Evolutionary conservation across 2,888 invertebrate genomes (phyloP), one percentile per base, ranked within the genome.

Genomic region (Pseudanteris insignis): DNA sequence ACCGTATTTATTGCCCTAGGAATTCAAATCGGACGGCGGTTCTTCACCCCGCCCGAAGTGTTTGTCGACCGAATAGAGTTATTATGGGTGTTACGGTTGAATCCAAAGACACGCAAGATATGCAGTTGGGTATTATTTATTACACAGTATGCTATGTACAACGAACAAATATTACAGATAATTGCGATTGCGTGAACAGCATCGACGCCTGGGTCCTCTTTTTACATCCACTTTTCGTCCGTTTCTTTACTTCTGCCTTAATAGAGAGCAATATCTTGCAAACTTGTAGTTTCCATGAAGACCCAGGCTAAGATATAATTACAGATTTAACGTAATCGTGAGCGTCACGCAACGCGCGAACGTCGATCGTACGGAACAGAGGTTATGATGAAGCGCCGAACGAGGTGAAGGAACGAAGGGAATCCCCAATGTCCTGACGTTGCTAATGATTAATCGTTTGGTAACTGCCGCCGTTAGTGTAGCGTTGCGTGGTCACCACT

Each of bases 111-210:
- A 63, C 43, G 58, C 63, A 13, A 50, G 41, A 15, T 43, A 40
- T 54, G 18, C 30, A 47, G 44, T 46, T 59, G 40, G 30, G 50
- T 40, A 28, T 54, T 63, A 48, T 50, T 63, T 57, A 57, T 63
- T 58, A 51, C 21, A 63, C 41, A 55, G 41, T 63, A 50, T 55
- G 18, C 53, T 74, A 67, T 72, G 71, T 71, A 73, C 68, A 74
- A 67, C 65, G 67, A 70, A 69, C 73, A 74, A 74, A 72, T 73
- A 71, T 71, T 71, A 73, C 71, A 74, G 53, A 60, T 61, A 50
- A 60, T 57, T 59, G 54, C 58, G 50, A 63, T 63, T 46, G 63
- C 63, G 59, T 59, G 63, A 59, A 63, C 26, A 12, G 37, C 46
- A 40, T 41, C 41, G 55, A 55, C 50, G 33, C 44, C 51, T 21